Percentiles rank a stretch among this genome's conserved stretches.
Evolutionary conservation across 2,113 vertebrate species (phyloP).

Genomic region (Corythoichthys haematopterus): DNA sequence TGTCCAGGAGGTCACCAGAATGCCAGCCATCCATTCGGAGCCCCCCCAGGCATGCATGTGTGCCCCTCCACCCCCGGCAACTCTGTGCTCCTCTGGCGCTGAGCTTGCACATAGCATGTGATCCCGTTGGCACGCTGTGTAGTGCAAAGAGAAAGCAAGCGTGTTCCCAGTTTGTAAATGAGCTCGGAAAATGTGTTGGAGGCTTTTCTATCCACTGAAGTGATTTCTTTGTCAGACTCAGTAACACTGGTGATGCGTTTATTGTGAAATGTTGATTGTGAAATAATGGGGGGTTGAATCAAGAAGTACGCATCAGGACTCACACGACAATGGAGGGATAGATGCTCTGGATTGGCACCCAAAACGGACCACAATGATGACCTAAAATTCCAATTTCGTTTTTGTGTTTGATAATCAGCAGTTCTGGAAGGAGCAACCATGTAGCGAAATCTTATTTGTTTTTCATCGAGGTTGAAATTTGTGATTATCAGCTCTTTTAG

Average conservation of each 20-base stretch:
- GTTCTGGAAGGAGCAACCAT: no score
- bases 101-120: conserved; percentile 72
- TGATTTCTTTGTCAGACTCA: conserved; percentile 16
- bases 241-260: not conserved
- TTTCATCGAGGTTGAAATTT: no score
- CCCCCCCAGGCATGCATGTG: conserved; percentile 41
- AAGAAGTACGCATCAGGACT: not conserved
- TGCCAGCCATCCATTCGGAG: conserved; percentile 59
- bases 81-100: conserved; percentile 61
- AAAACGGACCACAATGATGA: no score
- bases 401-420: no score
- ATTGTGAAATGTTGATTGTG: not conserved
- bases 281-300: not conserved
- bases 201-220: conserved; percentile 55
- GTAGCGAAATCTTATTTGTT: no score
- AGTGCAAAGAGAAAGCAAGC: conserved; percentile 44
- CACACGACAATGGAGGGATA: no score
- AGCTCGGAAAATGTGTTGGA: conserved; percentile 58
- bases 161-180: conserved; percentile 40
- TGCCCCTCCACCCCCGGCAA: conserved; percentile 34
- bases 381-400: no score
- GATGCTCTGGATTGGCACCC: no score
- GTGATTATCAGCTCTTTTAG: no score
- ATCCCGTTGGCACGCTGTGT: conserved; percentile 57
- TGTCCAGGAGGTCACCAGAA: conserved; percentile 64